Evolutionary conservation across 2,888 invertebrate species (phyloP).

Genomic region (Neuroscelio doddi): DNA sequence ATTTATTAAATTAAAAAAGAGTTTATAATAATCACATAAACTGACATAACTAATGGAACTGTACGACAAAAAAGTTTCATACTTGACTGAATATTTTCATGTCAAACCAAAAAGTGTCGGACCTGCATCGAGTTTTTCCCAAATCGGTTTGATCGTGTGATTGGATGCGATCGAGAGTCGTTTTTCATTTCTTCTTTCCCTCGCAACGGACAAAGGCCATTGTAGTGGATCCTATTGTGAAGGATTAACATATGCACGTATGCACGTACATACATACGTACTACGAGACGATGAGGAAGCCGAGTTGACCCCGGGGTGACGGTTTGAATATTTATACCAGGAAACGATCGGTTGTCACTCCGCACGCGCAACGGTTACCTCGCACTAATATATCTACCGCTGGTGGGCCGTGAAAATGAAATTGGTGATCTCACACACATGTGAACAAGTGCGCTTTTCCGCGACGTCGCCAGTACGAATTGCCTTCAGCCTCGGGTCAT

Average conservation of each 20-base stretch:
- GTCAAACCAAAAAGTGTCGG: neutral
- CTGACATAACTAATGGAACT: too few species aligned
- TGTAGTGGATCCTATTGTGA: constrained; percentile 65
- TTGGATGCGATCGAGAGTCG: constrained; percentile 50
- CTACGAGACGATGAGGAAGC: constrained; percentile 57
- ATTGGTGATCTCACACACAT: constrained; percentile 19
- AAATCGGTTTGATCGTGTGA: constrained; percentile 41
- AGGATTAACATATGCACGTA: constrained; percentile 63
- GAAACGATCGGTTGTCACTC: constrained; percentile 61
- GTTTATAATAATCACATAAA: too few species aligned
- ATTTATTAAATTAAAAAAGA: too few species aligned
- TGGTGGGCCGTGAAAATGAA: constrained; percentile 43
- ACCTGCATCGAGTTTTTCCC: constrained; percentile 21
- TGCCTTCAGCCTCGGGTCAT: neutral
- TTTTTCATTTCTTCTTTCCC: constrained; percentile 64
- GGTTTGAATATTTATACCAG: constrained; percentile 66
- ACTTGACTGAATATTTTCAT: constrained; percentile 17
- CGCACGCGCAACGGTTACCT: constrained; percentile 41
- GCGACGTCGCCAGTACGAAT: too few species aligned
- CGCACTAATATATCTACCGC: constrained; percentile 46
- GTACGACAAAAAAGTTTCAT: constrained; percentile 3
- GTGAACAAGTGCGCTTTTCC: neutral
- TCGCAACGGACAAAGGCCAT: constrained; percentile 65
- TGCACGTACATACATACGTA: constrained; percentile 42
- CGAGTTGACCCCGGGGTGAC: constrained; percentile 63